Evolutionary conservation across 2,888 invertebrate species (phyloP), one percentile per base, ranked within the genome.

Genomic region (Fragum fragum): DNA sequence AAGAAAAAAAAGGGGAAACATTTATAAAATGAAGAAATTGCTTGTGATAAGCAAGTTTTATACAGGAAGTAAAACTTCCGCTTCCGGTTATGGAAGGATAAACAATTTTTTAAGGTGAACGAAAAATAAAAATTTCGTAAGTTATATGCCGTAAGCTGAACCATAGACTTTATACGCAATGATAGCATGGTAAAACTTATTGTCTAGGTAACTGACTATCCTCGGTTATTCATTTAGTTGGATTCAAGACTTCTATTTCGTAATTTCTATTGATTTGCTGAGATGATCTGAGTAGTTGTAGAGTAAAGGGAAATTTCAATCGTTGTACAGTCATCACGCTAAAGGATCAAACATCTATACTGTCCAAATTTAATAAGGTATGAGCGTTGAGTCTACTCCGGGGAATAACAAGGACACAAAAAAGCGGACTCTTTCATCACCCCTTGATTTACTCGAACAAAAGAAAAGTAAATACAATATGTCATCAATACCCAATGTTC

Each of bases 1-100:
- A n/a, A n/a, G n/a, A n/a, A n/a, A n/a, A n/a, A n/a, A n/a, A n/a
- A n/a, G n/a, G n/a, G n/a, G n/a, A n/a, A n/a, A n/a, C n/a, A n/a
- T n/a, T n/a, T n/a, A n/a, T n/a, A n/a, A n/a, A n/a, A n/a, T n/a
- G n/a, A n/a, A n/a, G n/a, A n/a, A n/a, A n/a, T n/a, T n/a, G n/a
- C n/a, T n/a, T n/a, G n/a, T n/a, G n/a, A n/a, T n/a, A n/a, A n/a
- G n/a, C n/a, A n/a, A n/a, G n/a, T n/a, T n/a, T n/a, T n/a, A n/a
- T n/a, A n/a, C n/a, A n/a, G n/a, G n/a, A n/a, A n/a, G n/a, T n/a
- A n/a, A n/a, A n/a, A n/a, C n/a, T 36, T 36, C 47, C 47, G 47
- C 47, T 47, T 47, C 47, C 47, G 47, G 47, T 47, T 47, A 47
- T 47, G 47, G 47, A 47, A n/a, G n/a, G 47, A 47, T 47, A 47